Evolutionary conservation across 1,140 invertebrate genomes (phyloP), one percentile per base, ranked within the genome.

Genomic region (Streblospio benedicti): DNA sequence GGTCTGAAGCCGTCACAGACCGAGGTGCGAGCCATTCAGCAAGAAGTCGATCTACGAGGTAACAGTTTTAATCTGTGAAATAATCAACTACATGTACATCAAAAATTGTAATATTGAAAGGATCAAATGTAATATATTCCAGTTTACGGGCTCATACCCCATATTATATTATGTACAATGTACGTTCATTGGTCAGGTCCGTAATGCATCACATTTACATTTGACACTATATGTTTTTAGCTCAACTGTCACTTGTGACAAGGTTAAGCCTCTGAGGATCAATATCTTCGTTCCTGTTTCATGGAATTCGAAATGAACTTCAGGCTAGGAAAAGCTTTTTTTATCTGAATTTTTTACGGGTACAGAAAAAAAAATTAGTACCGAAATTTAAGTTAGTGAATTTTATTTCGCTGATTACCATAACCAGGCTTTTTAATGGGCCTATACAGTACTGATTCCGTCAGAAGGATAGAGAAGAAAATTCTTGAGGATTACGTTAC

Each of bases 1-100:
- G 60, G 60, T 30, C 51, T 62, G 44, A 62, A 57, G 41, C 60
- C 60, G 33, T 50, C 60, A 16, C 44, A 62, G 35, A 43, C 60
- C 18, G 60, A 62, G 35, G 55, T 62, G 2, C 33, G 41, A 14
- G 54, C 57, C 20, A 62, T 62, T n/a, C 23, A 28, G 18, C 20
- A 59, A 16, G 45, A 58, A 25, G 55, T 57, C 30, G 28, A 49
- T 6, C 33, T 27, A 38, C 43, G 25, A 38, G 55, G 55, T 57
- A n/a, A n/a, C 25, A 57, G 35, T 43, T 55, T 38, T n/a, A n/a
- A 35, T 6, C 1, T 43, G 1, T n/a, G 23, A 9, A 41, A 12
- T 41, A 9, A 41, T 9, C 35, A 18, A 12, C 9, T 41, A 9
- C n/a, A 9, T n/a, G n/a, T 9, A 12, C 35, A 12, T 41, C n/a